These are phyloP conservation scores for Chironomus riparius DNA, from an alignment of 2,888 invertebrate species.

Conservation along the genomic window DNA sequence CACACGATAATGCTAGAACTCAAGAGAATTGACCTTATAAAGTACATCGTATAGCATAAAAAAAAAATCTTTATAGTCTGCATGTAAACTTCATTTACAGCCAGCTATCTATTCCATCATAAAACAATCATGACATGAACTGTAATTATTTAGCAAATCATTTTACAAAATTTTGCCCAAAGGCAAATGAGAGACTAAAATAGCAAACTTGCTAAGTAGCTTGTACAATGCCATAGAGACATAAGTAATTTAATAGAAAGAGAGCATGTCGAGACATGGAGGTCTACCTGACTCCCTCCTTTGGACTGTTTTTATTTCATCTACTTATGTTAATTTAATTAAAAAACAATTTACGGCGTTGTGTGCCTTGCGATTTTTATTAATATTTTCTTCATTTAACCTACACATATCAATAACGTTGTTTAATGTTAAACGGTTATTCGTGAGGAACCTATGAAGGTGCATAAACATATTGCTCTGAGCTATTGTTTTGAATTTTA, in stretches of 20 bases:
- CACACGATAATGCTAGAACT: too few relatives aligned
- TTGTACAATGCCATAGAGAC: not conserved
- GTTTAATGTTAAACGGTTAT: not conserved
- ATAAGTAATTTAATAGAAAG: not conserved
- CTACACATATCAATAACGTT: not conserved
- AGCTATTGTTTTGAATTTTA: not conserved
- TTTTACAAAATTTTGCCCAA: not conserved
- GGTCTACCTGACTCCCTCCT: not conserved
- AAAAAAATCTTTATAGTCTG: too few relatives aligned
- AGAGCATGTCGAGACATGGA: not conserved
- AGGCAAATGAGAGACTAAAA: not conserved
- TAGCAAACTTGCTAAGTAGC: not conserved
- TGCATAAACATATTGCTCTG: not conserved
- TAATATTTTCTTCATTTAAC: not conserved
- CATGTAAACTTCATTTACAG: too few relatives aligned
- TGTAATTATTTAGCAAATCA: not conserved
- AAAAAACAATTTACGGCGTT: constrained; percentile 18
- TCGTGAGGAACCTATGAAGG: not conserved
- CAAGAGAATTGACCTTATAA: too few relatives aligned
- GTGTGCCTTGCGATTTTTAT: constrained; percentile 5
- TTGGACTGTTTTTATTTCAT: too few relatives aligned
- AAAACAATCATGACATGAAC: not conserved
- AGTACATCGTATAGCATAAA: too few relatives aligned
- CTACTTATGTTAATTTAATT: constrained; percentile 18
- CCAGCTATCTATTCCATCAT: too few relatives aligned